Base-by-base conservation (phyloP, 2,888 invertebrate genomes). In the Eudemis profundana region DNA sequence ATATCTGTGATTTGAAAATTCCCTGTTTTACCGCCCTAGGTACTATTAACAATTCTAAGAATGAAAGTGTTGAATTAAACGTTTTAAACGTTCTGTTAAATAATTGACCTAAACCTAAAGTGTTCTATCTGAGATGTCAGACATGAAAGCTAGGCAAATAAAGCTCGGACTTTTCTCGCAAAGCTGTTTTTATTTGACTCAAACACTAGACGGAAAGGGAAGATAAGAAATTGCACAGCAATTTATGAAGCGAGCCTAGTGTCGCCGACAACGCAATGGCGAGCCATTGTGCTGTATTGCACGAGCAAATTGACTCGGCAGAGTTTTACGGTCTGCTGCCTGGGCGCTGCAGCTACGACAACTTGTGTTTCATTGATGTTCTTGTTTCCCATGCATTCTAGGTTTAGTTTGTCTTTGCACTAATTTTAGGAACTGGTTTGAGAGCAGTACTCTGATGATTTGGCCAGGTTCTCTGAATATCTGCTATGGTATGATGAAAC, bases 301-400 rank as follows among this genome's bases (percentile, higher is more conserved):
- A 81, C 76, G 76, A 79, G 79, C 78, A 85, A 87, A 90, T 89
- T 87, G 89, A 86, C 83, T 84, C 82, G 82, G 77, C 85, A 82
- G 80, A 78, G 83, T 85, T 90, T 88, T 83, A 88, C 85, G 87
- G 84, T 83, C 87, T 82, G 77, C 78, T 84, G 87, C 83, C 74
- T 78, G 77, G 79, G n/a, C 84, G 85, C 84, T 76, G 75, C 74
- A 76, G 76, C 71, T 75, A 38, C 54, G 14, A 38, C 49, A 40
- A 74, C 73, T 79, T 78, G 76, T 75, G 72, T 76, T 83, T 80
- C 79, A 81, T 79, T 79, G 76, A 74, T 78, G 77, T 19, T 74
- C 74, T 69, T 49, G 61, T 66, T 68, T 70, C 54, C 57, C 27
- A 36, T 14, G 40, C 15, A n/a, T n/a, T n/a, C n/a, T n/a, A n/a